Conservation (phyloP, 2,113 vertebrate species). For the Chionis minor region DNA sequence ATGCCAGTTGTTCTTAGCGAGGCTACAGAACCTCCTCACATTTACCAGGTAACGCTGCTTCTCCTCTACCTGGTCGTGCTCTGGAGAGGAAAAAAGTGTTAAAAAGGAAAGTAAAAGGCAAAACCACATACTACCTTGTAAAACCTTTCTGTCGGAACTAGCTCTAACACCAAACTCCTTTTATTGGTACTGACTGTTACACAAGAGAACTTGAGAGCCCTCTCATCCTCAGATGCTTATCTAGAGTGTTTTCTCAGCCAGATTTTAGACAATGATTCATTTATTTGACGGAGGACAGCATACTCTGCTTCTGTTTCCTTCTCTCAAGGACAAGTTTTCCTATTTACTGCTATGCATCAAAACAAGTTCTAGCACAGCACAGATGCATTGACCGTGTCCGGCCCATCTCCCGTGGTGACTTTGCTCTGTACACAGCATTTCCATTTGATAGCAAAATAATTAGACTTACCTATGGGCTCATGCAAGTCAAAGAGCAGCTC, state of each 20-base stretch:
- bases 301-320: neutral
- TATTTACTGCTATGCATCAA: neutral
- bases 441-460: neutral
- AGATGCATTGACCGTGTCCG: neutral
- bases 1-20: constrained; percentile 82
- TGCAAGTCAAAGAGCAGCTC: constrained; percentile 68
- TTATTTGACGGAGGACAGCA: neutral
- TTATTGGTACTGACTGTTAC: neutral
- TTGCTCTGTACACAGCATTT: neutral
- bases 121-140: neutral
- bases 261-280: neutral
- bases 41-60: constrained; percentile 50
- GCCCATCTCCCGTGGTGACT: neutral
- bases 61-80: neutral
- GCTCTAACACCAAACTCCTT: neutral
- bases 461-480: constrained; percentile 4
- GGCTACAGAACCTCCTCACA: constrained; percentile 71
- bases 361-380: neutral
- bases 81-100: neutral
- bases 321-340: neutral
- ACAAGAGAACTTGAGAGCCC: neutral
- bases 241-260: neutral
- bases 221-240: neutral
- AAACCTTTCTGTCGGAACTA: neutral
- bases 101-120: neutral